These are phyloP conservation scores for Halisarca cf. caerulea DNA, from an alignment of 37 sponge, comb jelly and placozoan species.

Conservation along the genomic window DNA sequence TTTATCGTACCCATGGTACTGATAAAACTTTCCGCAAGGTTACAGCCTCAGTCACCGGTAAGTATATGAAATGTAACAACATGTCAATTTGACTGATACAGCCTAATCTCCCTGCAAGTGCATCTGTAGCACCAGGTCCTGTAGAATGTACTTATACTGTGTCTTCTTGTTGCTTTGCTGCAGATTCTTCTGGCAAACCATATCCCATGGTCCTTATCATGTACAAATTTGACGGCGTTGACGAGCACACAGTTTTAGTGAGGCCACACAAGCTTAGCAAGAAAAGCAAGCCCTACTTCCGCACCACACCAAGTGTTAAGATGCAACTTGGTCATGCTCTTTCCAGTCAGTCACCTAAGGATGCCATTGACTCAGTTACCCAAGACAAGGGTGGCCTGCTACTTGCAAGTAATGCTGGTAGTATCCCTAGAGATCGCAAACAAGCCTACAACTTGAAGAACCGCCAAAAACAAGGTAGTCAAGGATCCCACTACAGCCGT, in stretches of 20 bases:
- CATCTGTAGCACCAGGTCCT: too few species aligned
- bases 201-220: conserved; percentile 3
- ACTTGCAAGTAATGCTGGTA: background rate
- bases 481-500: background rate
- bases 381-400: conserved; percentile 7
- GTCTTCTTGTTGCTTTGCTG: background rate
- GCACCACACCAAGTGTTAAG: conserved; percentile 18
- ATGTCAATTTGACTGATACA: too few species aligned
- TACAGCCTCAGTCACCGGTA: too few species aligned
- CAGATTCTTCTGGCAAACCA: background rate
- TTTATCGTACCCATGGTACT: too few species aligned
- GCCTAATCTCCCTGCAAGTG: too few species aligned
- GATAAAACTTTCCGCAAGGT: too few species aligned
- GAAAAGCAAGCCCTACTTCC: conserved; percentile 1
- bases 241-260: background rate
- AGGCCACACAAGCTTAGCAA: conserved; percentile 14
- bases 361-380: conserved; percentile 1
- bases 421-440: background rate
- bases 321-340: background rate
- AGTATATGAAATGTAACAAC: too few species aligned
- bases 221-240: conserved; percentile 31
- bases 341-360: background rate
- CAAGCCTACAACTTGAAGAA: conserved; percentile 25
- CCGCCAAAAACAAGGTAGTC: background rate
- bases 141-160: too few species aligned